Conservation (phyloP, 2,888 invertebrate species). For the Epinotia ramella region DNA sequence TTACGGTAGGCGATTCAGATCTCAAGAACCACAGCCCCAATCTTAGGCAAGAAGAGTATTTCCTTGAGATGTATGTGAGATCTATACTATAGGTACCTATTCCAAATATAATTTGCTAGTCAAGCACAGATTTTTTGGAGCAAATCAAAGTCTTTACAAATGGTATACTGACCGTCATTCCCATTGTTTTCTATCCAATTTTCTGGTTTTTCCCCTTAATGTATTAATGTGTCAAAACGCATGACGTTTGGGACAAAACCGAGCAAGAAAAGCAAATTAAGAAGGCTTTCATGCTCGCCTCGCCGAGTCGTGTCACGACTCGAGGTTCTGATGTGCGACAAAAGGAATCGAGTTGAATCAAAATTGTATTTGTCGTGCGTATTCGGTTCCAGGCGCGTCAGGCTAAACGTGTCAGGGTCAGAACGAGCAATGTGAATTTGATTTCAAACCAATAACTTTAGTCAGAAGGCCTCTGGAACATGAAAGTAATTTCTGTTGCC, state of each 20-base stretch:
- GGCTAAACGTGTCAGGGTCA: not conserved
- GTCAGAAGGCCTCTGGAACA: not conserved
- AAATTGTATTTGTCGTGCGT: not conserved
- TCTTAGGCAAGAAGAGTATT: no score
- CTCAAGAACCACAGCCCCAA: no score
- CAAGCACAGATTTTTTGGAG: not conserved
- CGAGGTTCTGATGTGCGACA: not conserved
- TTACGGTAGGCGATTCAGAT: no score
- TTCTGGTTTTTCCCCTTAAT: slow-evolving; percentile 21
- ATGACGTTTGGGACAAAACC: slow-evolving; percentile 35
- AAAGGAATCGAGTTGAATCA: not conserved
- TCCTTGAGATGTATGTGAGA: no score
- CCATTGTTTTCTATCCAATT: slow-evolving; percentile 3
- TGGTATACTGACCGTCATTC: not conserved
- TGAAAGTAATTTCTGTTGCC: slow-evolving; percentile 29
- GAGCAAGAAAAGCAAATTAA: slow-evolving; percentile 28
- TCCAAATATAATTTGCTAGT: no score
- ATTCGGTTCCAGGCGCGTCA: not conserved
- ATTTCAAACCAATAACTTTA: not conserved
- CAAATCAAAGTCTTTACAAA: not conserved
- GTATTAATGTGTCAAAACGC: slow-evolving; percentile 34
- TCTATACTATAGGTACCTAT: no score
- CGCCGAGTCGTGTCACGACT: slow-evolving; percentile 27
- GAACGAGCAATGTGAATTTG: not conserved
- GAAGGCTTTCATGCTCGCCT: slow-evolving; percentile 35